Evolutionary conservation across 2,888 invertebrate genomes (phyloP).

Genomic region (Germaria angustata): DNA sequence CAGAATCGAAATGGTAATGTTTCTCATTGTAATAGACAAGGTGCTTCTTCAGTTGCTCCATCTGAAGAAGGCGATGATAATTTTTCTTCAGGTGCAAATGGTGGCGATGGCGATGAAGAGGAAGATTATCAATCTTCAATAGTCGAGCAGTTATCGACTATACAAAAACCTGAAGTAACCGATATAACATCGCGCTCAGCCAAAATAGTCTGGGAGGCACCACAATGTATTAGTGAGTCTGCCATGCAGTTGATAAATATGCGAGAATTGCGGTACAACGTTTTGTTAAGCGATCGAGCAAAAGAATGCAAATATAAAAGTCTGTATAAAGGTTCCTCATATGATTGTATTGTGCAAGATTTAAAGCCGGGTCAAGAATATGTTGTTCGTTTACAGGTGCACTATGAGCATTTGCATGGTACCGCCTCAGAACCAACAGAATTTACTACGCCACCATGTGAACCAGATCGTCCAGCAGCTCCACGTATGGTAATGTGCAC

Average conservation of each 20-base stretch:
- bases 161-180: slow-evolving; percentile 88
- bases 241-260: slow-evolving; percentile 75
- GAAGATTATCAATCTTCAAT: slow-evolving; percentile 86
- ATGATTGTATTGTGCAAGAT: slow-evolving; percentile 90
- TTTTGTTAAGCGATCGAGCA: slow-evolving; percentile 88
- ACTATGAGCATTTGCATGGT: slow-evolving; percentile 86
- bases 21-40: slow-evolving; percentile 69
- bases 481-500: slow-evolving; percentile 87
- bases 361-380: slow-evolving; percentile 93
- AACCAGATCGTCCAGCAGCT: slow-evolving; percentile 88
- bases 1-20: slow-evolving; percentile 58
- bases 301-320: slow-evolving; percentile 92
- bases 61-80: slow-evolving; percentile 90
- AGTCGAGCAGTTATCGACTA: slow-evolving; percentile 87
- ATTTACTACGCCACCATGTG: slow-evolving; percentile 90
- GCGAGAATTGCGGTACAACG: slow-evolving; percentile 86
- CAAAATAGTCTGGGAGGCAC: slow-evolving; percentile 90
- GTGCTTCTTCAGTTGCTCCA: slow-evolving; percentile 82
- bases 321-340: slow-evolving; percentile 88
- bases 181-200: slow-evolving; percentile 92
- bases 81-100: slow-evolving; percentile 82
- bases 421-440: slow-evolving; percentile 88
- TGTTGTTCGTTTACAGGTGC: slow-evolving; percentile 84
- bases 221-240: slow-evolving; percentile 74
- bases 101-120: slow-evolving; percentile 84